These are phyloP conservation scores for Hyla sarda DNA, from an alignment of 2,113 vertebrate genomes.

Conservation along the genomic window DNA sequence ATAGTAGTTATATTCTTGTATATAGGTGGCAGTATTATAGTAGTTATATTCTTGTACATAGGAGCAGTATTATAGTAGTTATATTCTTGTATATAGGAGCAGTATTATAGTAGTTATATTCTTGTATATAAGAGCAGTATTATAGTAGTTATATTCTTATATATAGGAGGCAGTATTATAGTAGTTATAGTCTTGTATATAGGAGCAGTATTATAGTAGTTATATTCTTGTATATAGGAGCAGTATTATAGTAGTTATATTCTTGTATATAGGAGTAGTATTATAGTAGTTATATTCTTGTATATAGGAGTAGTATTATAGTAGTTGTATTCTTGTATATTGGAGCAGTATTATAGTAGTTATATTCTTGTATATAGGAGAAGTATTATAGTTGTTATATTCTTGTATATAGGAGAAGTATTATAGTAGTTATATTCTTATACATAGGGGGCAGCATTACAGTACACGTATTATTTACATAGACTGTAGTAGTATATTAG, in stretches of 20 bases:
- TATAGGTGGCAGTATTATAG: no score
- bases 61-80: no score
- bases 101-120: neutral
- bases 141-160: neutral
- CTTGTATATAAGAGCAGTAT: neutral
- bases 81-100: no score
- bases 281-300: slow-evolving; percentile 4
- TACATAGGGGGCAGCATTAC: neutral
- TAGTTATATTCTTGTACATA: no score
- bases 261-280: neutral
- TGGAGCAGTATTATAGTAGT: neutral
- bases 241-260: slow-evolving; percentile 10
- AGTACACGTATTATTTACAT: neutral
- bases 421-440: neutral
- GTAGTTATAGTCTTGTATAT: no score
- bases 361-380: neutral
- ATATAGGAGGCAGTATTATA: no score
- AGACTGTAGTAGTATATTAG: neutral
- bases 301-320: neutral
- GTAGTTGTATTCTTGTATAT: neutral
- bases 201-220: no score
- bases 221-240: neutral
- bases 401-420: neutral
- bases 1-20: no score
- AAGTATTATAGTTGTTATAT: slow-evolving; percentile 2